Evolutionary conservation across 2,888 invertebrate species (phyloP).

Genomic region (Metallyticus violacea): DNA sequence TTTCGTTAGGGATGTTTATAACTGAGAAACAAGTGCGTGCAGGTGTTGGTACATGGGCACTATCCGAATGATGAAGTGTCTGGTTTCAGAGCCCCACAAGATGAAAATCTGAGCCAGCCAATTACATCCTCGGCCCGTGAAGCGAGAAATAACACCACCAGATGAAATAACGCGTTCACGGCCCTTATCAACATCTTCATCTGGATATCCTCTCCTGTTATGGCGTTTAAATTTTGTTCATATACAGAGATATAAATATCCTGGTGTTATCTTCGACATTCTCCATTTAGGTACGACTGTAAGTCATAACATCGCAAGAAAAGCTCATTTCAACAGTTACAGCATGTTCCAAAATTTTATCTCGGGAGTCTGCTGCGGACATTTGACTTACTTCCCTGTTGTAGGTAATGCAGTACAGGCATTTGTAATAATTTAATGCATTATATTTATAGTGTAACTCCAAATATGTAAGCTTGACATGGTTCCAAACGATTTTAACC

Average conservation of each 20-base stretch:
- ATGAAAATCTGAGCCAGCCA: background rate
- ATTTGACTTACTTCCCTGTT: too few species aligned
- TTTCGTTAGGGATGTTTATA: background rate
- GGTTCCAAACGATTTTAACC: too few species aligned
- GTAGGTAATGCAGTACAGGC: too few species aligned
- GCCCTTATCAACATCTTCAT: background rate
- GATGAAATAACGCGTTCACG: too few species aligned
- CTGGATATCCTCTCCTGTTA: too few species aligned
- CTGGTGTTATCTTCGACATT: background rate
- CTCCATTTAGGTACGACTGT: background rate
- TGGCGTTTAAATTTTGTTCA: background rate
- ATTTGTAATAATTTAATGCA: too few species aligned
- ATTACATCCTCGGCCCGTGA: background rate
- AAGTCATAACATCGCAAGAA: background rate
- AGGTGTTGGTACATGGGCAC: background rate
- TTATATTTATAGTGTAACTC: too few species aligned
- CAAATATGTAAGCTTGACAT: too few species aligned
- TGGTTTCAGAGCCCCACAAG: background rate
- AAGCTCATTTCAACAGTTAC: background rate
- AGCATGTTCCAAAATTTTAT: background rate
- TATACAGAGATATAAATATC: background rate
- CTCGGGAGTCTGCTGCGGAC: too few species aligned
- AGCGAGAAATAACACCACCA: background rate
- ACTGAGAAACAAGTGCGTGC: background rate
- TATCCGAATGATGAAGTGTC: background rate